Base-by-base conservation (phyloP, 2,113 vertebrate species). In the Poecile atricapillus region DNA sequence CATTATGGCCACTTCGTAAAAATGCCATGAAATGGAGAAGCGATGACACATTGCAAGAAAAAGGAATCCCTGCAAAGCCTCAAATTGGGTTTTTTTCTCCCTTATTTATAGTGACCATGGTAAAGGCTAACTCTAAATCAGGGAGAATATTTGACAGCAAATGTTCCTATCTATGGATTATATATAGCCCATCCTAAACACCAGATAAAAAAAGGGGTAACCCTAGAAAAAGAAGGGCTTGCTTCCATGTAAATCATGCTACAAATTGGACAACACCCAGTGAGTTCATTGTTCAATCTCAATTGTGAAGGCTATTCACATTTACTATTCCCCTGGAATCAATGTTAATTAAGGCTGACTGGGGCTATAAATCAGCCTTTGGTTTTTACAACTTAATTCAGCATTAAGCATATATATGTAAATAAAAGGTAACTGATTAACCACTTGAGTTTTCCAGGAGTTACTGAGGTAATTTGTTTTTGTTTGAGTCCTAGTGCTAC, bases 1-100 rank as follows among this genome's bases (percentile, higher is more conserved):
- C 98, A 99, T 99, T 99, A 99, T 98, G 98, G 98, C 98, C 99
- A 99, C 99, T 99, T 99, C 98, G 97, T 99, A 99, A 99, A 99
- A 99, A 98, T 98, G 99, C 99, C 99, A 99, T 97, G 98, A 98
- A 97, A 97, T 97, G 98, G 98, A 98, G 98, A 98, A 98, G 98
- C 89, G 98, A 98, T 98, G 98, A 98, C 98, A 98, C 98, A 98
- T 97, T 98, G 98, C 97, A 98, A 98, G 98, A 98, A 98, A 97
- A 98, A 97, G 98, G 98, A 98, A 98, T 98, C 98, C 98, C 98
- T 98, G 98, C 98, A 98, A 99, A 99, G 98, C 97, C 97, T 98
- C 98, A 98, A 98, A 98, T 98, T 98, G 98, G 98, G 98, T 97
- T 98, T 98, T 99, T 94, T 93, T 77, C 95, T 95, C 83, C 85